Conservation (phyloP, 2,113 vertebrate species). For the Excalfactoria chinensis region DNA sequence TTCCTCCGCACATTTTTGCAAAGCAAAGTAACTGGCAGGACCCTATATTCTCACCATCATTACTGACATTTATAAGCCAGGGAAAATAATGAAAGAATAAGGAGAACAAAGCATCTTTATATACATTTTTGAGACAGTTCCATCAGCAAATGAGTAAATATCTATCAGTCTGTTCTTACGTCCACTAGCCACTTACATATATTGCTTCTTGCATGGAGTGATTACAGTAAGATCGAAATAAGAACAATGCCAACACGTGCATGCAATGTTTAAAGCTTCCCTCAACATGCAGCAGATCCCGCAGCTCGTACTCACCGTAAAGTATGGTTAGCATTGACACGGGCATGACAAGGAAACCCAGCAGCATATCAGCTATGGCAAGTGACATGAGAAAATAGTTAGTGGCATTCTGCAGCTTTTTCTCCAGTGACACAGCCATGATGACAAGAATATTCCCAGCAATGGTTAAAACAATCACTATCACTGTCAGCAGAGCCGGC, state of each 20-base stretch:
- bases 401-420: constrained; percentile 96
- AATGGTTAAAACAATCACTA: constrained; percentile 90
- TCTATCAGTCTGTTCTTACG: neutral
- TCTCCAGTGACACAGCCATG: constrained; percentile 95
- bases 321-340: constrained; percentile 96
- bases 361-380: constrained; percentile 94
- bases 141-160: constrained; percentile 2
- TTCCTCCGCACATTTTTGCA: constrained; percentile 26
- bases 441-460: constrained; percentile 96
- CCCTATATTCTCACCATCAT: constrained; percentile 18
- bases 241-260: neutral
- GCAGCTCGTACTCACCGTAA: constrained; percentile 85
- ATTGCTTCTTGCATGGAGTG: neutral
- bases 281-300: neutral
- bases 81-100: neutral
- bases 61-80: constrained; percentile 18
- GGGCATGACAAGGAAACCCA: constrained; percentile 96
- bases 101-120: neutral
- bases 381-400: constrained; percentile 99
- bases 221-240: neutral
- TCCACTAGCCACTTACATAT: neutral
- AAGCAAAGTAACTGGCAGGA: constrained; percentile 37
- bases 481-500: constrained; percentile 88
- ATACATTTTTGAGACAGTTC: neutral
- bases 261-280: neutral